Percentiles rank a stretch among this genome's conserved stretches.
These are phyloP conservation scores for Thunnus maccoyii DNA, from an alignment of 2,113 vertebrate genomes.

Conservation along the genomic window DNA sequence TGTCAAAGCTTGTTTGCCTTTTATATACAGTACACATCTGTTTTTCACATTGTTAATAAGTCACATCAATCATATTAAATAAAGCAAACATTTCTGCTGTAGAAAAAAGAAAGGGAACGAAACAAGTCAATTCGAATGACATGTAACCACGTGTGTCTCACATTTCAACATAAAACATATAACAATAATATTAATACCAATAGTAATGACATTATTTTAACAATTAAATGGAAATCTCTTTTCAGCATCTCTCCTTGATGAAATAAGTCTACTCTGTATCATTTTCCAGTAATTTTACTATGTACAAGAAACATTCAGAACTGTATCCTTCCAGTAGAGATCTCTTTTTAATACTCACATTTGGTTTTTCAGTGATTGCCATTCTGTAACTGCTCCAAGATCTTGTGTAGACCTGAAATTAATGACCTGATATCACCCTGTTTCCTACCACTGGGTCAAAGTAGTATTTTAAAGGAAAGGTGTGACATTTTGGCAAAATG, in stretches of 20 bases:
- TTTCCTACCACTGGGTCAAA: conserved; percentile 4
- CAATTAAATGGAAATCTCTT: conserved; percentile 74
- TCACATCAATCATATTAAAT: conserved; percentile 77
- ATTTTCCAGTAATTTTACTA: conserved; percentile 27
- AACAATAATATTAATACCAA: conserved; percentile 62
- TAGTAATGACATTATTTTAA: conserved; percentile 54
- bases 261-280: conserved; percentile 23
- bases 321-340: conserved; percentile 47
- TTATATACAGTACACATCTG: conserved; percentile 50
- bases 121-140: conserved; percentile 47
- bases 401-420: conserved; percentile 15
- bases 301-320: conserved; percentile 77
- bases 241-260: conserved; percentile 65
- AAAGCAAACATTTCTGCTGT: conserved; percentile 69
- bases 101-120: conserved; percentile 50
- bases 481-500: background rate
- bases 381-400: conserved; percentile 30
- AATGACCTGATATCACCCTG: conserved; percentile 8
- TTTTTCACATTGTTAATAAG: conserved; percentile 72
- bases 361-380: conserved; percentile 64
- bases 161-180: conserved; percentile 69
- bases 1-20: conserved; percentile 36
- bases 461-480: conserved; percentile 7
- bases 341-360: conserved; percentile 49
- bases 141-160: conserved; percentile 61